A percentile compares a stretch with the other conserved stretches of the same genome.
Conservation (phyloP, 1,140 invertebrate species). For the Mesaphorura yosii region DNA sequence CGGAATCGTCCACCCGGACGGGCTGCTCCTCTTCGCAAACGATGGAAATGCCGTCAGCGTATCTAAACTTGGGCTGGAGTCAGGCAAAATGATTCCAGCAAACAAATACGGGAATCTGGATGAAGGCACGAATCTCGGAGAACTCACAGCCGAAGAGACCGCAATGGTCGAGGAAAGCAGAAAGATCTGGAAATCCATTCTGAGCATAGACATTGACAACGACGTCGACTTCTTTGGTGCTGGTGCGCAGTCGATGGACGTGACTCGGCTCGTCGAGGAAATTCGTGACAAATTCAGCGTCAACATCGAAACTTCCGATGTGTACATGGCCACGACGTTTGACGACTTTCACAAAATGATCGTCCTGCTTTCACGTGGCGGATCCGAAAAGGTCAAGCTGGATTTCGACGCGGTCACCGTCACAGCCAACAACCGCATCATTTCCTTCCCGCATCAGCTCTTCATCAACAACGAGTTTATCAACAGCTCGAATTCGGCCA, state of each 20-base stretch:
- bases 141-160: conserved; percentile 66
- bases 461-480: conserved; percentile 88
- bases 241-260: conserved; percentile 92
- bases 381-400: conserved; percentile 37
- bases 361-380: conserved; percentile 53
- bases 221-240: conserved; percentile 82
- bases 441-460: conserved; percentile 74
- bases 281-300: conserved; percentile 69
- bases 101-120: conserved; percentile 60
- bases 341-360: conserved; percentile 60
- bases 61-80: conserved; percentile 58
- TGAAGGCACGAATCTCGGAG: conserved; percentile 43
- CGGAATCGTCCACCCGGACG: conserved; percentile 63
- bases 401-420: conserved; percentile 61
- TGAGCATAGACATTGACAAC: conserved; percentile 61
- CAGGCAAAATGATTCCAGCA: conserved; percentile 72
- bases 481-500: conserved; percentile 50
- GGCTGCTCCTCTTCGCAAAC: conserved; percentile 63
- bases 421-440: conserved; percentile 66
- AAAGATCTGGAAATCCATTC: conserved; percentile 71
- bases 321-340: conserved; percentile 86
- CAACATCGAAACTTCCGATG: conserved; percentile 71
- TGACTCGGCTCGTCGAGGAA: conserved; percentile 85
- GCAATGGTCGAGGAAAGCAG: conserved; percentile 48
- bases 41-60: conserved; percentile 62